Base-by-base conservation (phyloP, 2,888 invertebrate species). In the Eurytoma adleriae region DNA sequence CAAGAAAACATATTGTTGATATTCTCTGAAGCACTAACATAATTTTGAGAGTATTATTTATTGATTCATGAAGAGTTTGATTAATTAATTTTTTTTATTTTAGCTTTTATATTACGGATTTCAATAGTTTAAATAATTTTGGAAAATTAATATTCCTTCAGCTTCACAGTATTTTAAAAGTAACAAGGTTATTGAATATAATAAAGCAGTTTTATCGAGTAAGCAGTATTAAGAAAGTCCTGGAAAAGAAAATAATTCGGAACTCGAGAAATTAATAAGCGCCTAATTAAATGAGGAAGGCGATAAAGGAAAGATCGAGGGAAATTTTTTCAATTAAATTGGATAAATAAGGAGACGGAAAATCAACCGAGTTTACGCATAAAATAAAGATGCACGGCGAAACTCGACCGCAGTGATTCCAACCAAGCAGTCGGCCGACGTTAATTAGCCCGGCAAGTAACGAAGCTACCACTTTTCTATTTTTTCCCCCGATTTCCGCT, bases 401-500 rank as follows among this genome's bases (percentile, higher is more conserved):
- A 73, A 30, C 50, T 64, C 79, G 56, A 81, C 73, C 72, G 68
- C 80, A 76, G 16, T 59, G 52, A 68, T 67, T 76, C 52, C 62
- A 62, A 62, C 54, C 78, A 59, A 69, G 69, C 40, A 68, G 59
- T 18, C 48, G 10, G 66, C 71, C 68, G 72, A 72, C 66, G 61
- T 80, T 80, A 80, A 78, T 80, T 82, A 75, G 67, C 73, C 66
- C 56, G 70, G n/a, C 56, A 52, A 57, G 75, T 59, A 75, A 71
- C 61, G 57, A 75, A 79, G 66, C 79, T 75, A 64, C 40, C 69
- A 69, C 70, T 79, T 64, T 69, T 74, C 59, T 18, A 24, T 68
- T 74, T 64, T 57, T 56, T 48, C 40, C 54, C 59, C 54, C 71
- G 67, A 68, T 57, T 48, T 68, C 61, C 67, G 40, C 30, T 20